These are phyloP conservation scores for Acleris cristana DNA, from an alignment of 2,888 invertebrate genomes.

Conservation along the genomic window DNA sequence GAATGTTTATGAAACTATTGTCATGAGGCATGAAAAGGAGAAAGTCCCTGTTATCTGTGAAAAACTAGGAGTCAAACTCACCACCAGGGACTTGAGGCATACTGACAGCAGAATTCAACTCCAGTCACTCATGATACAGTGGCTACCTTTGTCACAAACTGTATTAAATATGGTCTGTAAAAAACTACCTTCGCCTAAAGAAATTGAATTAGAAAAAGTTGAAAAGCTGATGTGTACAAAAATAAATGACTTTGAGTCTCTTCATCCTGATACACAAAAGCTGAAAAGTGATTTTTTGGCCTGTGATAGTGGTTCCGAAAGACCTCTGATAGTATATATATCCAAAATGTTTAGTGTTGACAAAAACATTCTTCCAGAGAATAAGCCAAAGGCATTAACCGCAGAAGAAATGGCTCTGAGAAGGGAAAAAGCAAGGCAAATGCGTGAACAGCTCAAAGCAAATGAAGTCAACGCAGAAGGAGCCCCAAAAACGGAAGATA, in stretches of 20 bases:
- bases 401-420: conserved; percentile 88
- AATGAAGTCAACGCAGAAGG: conserved; percentile 50
- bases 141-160: conserved; percentile 93
- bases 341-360: conserved; percentile 97
- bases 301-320: conserved; percentile 86
- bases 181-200: conserved; percentile 92
- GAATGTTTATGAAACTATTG: conserved; percentile 93
- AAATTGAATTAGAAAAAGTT: conserved; percentile 89
- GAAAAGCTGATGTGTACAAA: conserved; percentile 92
- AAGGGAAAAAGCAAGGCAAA: conserved; percentile 86
- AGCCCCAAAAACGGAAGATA: conserved; percentile 46
- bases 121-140: conserved; percentile 92
- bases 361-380: conserved; percentile 89
- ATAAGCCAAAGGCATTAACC: conserved; percentile 90
- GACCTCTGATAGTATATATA: conserved; percentile 89
- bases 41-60: conserved; percentile 88
- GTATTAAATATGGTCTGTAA: conserved; percentile 92
- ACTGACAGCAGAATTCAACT: conserved; percentile 91
- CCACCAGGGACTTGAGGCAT: conserved; percentile 90
- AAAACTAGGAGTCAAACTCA: conserved; percentile 90
- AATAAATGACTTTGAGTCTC: conserved; percentile 86
- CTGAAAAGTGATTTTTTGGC: conserved; percentile 88
- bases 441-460: conserved; percentile 84
- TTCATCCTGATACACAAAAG: conserved; percentile 87
- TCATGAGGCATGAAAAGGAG: conserved; percentile 89